Conservation (phyloP, 1,140 invertebrate species). For the Trissolcus basalis region DNA sequence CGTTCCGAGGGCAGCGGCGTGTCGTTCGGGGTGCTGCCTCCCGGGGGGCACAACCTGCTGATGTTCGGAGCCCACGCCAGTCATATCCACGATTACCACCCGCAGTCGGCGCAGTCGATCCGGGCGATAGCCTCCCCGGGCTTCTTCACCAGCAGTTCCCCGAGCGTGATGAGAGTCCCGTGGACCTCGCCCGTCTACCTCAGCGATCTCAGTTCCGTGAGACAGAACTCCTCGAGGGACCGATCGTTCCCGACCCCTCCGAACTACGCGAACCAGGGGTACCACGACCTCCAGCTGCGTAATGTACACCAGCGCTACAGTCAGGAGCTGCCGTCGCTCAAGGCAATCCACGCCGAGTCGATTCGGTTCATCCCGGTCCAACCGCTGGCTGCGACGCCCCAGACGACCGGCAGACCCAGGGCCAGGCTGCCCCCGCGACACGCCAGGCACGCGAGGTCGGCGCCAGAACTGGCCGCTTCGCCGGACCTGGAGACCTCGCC, state of each 20-base stretch:
- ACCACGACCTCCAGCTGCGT: constrained; percentile 76
- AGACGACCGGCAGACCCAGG: constrained; percentile 72
- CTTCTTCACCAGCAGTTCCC: constrained; percentile 77
- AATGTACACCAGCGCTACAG: constrained; percentile 82
- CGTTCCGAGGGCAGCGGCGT: constrained; percentile 81
- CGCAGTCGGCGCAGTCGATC: constrained; percentile 63
- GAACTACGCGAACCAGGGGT: constrained; percentile 79
- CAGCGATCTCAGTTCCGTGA: constrained; percentile 90
- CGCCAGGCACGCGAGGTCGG: constrained; percentile 80
- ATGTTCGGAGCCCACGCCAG: constrained; percentile 56
- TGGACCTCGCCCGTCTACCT: constrained; percentile 83
- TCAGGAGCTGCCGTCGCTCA: constrained; percentile 83
- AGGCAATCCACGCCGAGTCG: constrained; percentile 83
- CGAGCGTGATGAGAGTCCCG: constrained; percentile 70
- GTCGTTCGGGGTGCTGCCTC: constrained; percentile 72
- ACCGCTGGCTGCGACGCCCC: constrained; percentile 75
- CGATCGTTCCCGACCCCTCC: constrained; percentile 85
- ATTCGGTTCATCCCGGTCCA: constrained; percentile 79
- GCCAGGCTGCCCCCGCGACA: constrained; percentile 79
- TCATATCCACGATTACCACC: constrained; percentile 64
- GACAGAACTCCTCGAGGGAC: constrained; percentile 85
- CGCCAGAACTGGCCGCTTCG: constrained; percentile 80
- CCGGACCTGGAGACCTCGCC: constrained; percentile 85
- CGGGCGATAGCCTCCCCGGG: constrained; percentile 75
- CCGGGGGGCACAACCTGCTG: constrained; percentile 53